Conservation (phyloP, 2,888 invertebrate species). For the Melanotus villosus region DNA sequence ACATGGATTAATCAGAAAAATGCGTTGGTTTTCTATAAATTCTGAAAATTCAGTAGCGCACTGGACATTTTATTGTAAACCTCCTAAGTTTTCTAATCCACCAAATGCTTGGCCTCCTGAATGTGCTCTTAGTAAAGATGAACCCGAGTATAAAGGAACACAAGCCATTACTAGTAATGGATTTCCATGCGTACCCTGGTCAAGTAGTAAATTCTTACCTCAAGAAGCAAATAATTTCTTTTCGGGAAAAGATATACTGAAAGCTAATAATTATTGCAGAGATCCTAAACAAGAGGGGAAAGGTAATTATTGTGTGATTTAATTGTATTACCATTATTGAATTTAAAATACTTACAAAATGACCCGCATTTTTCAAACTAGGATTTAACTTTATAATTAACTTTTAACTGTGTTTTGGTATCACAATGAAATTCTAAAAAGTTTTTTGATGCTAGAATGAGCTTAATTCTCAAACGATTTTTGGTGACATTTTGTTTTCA, state of each 20-base stretch:
- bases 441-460: too few species aligned
- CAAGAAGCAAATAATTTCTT: constrained; percentile 57
- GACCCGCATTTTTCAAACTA: too few species aligned
- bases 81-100: constrained; percentile 61
- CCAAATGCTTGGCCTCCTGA: constrained; percentile 66
- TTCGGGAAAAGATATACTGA: constrained; percentile 61
- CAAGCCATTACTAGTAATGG: constrained; percentile 66
- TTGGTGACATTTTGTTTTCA: too few species aligned
- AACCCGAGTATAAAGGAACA: constrained; percentile 65
- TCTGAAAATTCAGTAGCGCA: constrained; percentile 69
- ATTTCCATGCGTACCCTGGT: constrained; percentile 67
- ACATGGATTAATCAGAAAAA: constrained; percentile 61
- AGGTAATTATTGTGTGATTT: too few species aligned
- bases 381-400: too few species aligned
- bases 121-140: constrained; percentile 64
- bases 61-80: constrained; percentile 73
- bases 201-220: constrained; percentile 58
- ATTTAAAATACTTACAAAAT: too few species aligned
- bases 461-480: too few species aligned
- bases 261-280: constrained; percentile 70
- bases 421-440: too few species aligned
- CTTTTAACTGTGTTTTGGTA: too few species aligned
- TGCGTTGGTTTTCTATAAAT: constrained; percentile 72
- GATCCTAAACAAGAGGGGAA: constrained; percentile 67
- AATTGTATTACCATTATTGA: too few species aligned